Percentiles rank a stretch among this genome's conserved stretches.
phyloP scores from a whole-genome alignment of 2,797 vertebrate genomes.

The Periophthalmus magnuspinnatus region DNA sequence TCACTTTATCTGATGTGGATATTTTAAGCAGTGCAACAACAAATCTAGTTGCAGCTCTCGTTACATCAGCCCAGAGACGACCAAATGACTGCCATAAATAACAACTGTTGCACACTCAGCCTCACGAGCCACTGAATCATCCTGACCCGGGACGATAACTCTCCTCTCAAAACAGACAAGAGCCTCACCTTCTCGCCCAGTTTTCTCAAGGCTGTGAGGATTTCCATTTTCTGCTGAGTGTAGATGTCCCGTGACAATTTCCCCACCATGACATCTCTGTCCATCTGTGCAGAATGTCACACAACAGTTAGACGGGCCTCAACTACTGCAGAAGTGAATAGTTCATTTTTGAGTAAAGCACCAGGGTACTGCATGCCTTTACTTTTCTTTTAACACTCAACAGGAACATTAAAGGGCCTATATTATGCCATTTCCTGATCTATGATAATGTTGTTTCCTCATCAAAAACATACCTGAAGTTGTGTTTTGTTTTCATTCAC shows the following conservation, averaged over 20 bases:
- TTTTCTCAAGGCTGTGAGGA: constrained; percentile 92
- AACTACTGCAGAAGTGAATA: neutral
- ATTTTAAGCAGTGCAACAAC: neutral
- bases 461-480: too few species aligned
- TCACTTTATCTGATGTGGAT: neutral
- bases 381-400: neutral
- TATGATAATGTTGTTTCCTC: too few species aligned
- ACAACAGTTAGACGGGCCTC: constrained; percentile 14
- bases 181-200: constrained; percentile 91
- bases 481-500: too few species aligned
- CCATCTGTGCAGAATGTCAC: constrained; percentile 83
- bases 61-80: constrained; percentile 8
- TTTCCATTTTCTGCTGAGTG: constrained; percentile 95
- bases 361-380: neutral
- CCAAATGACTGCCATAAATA: constrained; percentile 17
- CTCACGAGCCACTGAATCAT: constrained; percentile 41
- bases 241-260: constrained; percentile 85
- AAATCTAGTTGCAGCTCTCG: neutral
- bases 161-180: neutral
- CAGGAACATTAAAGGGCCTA: too few species aligned
- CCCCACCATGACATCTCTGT: constrained; percentile 93
- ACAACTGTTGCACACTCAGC: constrained; percentile 14
- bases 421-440: too few species aligned
- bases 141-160: neutral
- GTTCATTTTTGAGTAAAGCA: neutral